A percentile compares a stretch with the other conserved stretches of the same genome.
These are phyloP conservation scores for Agriopis aurantiaria DNA, from an alignment of 2,888 invertebrate species.

Conservation along the genomic window DNA sequence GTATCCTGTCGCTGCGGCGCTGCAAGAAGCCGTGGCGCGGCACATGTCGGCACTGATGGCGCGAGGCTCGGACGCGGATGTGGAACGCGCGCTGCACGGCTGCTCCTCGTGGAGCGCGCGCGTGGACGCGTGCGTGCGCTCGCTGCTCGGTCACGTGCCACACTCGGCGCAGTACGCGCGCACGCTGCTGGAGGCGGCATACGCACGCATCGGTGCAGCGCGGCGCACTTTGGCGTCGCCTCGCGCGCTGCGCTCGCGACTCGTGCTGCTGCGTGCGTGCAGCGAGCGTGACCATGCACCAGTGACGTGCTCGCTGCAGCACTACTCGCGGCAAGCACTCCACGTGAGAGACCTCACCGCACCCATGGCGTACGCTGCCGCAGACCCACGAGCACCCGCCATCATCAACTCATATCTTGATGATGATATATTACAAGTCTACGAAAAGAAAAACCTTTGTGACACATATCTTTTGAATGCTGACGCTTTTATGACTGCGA, in stretches of 20 bases:
- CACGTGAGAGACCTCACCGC: conserved; percentile 50
- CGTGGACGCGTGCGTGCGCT: conserved; percentile 55
- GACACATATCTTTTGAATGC: conserved; percentile 58
- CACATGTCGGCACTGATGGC: conserved; percentile 65
- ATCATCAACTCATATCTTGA: conserved; percentile 62
- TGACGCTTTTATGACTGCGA: conserved; percentile 48
- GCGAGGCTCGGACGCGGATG: conserved; percentile 24
- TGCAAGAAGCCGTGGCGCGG: conserved; percentile 59
- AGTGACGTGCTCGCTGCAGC: conserved; percentile 33
- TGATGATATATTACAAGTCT: conserved; percentile 49
- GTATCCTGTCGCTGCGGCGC: conserved; percentile 50
- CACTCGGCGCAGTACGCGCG: conserved; percentile 67
- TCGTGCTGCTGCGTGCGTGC: conserved; percentile 53
- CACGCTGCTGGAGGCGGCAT: conserved; percentile 57
- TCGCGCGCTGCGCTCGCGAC: conserved; percentile 46
- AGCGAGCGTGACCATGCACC: conserved; percentile 28
- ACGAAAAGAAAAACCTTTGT: conserved; percentile 59
- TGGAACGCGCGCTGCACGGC: conserved; percentile 42
- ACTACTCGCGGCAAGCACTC: conserved; percentile 52
- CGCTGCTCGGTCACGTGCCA: conserved; percentile 57
- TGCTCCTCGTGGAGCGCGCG: conserved; percentile 52
- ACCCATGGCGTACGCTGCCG: conserved; percentile 23
- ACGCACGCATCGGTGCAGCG: conserved; percentile 50
- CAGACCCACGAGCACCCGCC: conserved; percentile 48
- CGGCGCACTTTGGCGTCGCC: conserved; percentile 43